phyloP scores from a whole-genome alignment of 2,797 vertebrate species.

The Darevskia nairensis region DNA sequence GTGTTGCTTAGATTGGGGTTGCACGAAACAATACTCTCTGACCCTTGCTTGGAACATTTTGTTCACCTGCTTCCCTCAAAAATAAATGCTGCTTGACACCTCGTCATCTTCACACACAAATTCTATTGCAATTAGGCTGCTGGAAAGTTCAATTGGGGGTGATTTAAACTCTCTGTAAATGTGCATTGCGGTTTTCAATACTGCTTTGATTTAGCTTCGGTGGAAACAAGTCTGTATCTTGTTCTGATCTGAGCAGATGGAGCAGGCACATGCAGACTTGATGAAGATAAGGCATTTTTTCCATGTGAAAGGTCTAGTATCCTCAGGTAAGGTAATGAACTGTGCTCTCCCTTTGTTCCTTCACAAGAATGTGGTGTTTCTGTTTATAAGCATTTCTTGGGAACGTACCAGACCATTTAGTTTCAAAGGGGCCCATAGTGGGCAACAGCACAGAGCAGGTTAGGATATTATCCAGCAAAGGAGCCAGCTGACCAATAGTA shows the following conservation, averaged over 20 bases:
- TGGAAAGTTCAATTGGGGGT: constrained; percentile 28
- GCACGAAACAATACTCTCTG: no score
- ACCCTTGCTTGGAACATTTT: no score
- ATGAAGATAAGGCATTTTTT: constrained; percentile 19
- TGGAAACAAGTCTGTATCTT: constrained; percentile 23
- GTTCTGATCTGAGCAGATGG: constrained; percentile 17
- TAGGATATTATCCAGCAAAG: no score
- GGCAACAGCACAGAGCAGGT: not conserved
- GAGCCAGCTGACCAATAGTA: not conserved
- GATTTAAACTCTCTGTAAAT: constrained; percentile 15
- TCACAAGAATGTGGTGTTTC: constrained; percentile 1
- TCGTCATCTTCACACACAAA: no score
- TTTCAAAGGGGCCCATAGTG: not conserved
- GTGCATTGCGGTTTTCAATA: constrained; percentile 40
- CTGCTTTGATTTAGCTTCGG: constrained; percentile 22
- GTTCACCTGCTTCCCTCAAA: no score
- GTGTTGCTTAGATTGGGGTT: no score
- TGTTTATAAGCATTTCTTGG: not conserved
- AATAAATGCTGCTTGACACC: no score
- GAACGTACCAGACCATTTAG: not conserved
- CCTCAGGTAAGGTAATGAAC: not conserved
- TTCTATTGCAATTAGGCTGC: not conserved
- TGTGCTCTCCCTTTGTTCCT: not conserved
- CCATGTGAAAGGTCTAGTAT: not conserved
- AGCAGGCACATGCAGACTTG: not conserved